phyloP scores from a whole-genome alignment of 2,888 invertebrate species.

The Dolichomitus sp. region DNA sequence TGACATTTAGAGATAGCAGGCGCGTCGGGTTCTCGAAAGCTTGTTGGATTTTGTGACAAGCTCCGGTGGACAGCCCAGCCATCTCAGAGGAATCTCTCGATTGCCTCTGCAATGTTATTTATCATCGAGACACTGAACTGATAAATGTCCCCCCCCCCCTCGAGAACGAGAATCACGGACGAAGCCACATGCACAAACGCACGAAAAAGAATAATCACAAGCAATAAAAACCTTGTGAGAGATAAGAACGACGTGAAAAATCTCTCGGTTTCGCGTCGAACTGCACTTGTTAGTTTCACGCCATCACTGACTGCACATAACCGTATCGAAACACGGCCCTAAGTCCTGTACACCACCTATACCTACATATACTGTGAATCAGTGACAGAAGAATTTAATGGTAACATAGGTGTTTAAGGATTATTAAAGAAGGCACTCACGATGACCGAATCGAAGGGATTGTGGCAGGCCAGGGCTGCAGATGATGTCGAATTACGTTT shows the following conservation, averaged over 20 bases:
- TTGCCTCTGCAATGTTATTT: background rate
- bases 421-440: slow-evolving; percentile 78
- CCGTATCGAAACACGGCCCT: slow-evolving; percentile 5
- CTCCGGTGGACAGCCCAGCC: background rate
- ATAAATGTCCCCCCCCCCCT: background rate
- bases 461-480: slow-evolving; percentile 85
- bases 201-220: background rate
- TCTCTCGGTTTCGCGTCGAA: background rate
- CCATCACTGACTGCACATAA: background rate
- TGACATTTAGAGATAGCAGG: no score
- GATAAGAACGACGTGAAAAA: slow-evolving; percentile 9
- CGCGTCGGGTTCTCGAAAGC: background rate
- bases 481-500: slow-evolving; percentile 71
- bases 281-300: slow-evolving; percentile 17
- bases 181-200: background rate
- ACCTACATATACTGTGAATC: background rate
- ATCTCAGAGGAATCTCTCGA: background rate
- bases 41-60: background rate
- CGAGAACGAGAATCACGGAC: slow-evolving; percentile 31
- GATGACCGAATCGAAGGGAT: slow-evolving; percentile 86
- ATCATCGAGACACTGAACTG: slow-evolving; percentile 57
- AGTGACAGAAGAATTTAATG: background rate
- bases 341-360: background rate
- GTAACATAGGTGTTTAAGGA: background rate
- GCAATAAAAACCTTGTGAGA: background rate